A percentile compares a stretch with the other conserved stretches of the same genome.
Conservation (phyloP, 2,888 invertebrate species). For the Sinhomidia bicolor region DNA sequence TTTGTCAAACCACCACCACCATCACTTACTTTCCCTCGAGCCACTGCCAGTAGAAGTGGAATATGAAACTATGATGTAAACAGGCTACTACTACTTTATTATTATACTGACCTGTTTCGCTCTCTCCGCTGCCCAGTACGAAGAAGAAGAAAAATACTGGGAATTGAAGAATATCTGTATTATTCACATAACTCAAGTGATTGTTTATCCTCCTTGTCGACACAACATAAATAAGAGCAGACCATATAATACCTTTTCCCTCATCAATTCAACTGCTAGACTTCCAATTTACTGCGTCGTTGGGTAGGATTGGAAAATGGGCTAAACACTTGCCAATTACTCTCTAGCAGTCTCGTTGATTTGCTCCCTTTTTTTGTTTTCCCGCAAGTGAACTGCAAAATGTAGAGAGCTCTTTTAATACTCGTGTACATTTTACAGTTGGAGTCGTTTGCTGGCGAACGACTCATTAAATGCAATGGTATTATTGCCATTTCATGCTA, state of each 20-base stretch:
- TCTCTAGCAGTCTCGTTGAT: not conserved
- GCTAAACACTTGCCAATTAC: constrained; percentile 32
- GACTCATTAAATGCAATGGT: constrained; percentile 63
- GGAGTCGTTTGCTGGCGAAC: constrained; percentile 69
- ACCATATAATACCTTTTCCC: not conserved
- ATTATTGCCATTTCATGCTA: constrained; percentile 41
- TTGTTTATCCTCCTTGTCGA: constrained; percentile 18
- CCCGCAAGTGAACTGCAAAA: not conserved
- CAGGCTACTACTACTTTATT: not conserved
- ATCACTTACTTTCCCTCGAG: not conserved
- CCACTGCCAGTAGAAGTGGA: not conserved
- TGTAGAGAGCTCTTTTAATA: not conserved
- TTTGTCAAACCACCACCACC: not conserved
- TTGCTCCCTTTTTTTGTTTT: not conserved
- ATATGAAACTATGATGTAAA: not conserved
- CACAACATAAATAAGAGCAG: not conserved
- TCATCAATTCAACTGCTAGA: not conserved
- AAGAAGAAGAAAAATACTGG: not conserved
- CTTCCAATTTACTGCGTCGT: not conserved
- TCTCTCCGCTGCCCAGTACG: not conserved
- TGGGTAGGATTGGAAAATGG: constrained; percentile 27
- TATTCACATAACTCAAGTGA: constrained; percentile 17
- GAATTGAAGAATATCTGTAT: not conserved
- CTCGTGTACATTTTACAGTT: not conserved
- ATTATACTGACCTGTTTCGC: not conserved